phyloP scores from a whole-genome alignment of 2,113 vertebrate species.

The Orientallactaga bullata region DNA sequence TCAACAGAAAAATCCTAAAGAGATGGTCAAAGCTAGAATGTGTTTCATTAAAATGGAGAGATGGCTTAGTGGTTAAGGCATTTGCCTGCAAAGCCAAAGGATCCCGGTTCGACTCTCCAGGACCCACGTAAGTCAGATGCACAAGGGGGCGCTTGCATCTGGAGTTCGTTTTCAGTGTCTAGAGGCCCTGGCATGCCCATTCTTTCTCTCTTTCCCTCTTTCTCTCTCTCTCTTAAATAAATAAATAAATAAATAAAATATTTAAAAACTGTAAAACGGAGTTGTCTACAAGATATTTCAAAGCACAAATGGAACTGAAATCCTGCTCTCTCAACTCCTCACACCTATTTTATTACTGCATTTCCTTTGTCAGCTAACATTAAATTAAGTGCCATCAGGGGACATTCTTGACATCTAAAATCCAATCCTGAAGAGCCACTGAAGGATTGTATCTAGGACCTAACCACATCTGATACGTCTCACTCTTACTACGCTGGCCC shows the following conservation, averaged over 20 bases:
- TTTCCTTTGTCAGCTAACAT: background rate
- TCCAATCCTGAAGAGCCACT: background rate
- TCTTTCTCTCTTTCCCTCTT: too few relatives aligned
- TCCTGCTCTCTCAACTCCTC: background rate
- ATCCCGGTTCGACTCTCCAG: too few relatives aligned
- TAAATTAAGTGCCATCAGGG: background rate
- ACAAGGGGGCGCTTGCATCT: too few relatives aligned
- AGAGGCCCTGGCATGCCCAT: too few relatives aligned
- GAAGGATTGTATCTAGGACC: background rate
- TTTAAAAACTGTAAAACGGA: too few relatives aligned
- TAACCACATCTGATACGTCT: background rate
- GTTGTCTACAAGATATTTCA: background rate
- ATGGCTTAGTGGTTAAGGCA: too few relatives aligned
- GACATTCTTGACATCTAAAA: conserved; percentile 10
- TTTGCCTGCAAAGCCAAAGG: too few relatives aligned
- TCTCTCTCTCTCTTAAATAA: too few relatives aligned
- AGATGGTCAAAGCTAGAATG: background rate
- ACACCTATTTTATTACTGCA: background rate
- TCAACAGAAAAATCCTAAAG: background rate
- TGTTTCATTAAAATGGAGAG: background rate
- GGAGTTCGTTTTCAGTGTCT: too few relatives aligned
- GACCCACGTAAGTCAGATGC: too few relatives aligned
- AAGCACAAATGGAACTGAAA: background rate
- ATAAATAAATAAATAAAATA: too few relatives aligned
- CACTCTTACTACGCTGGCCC: background rate